Evolutionary conservation across 2,113 vertebrate species (phyloP), one percentile per base, ranked within the genome.

Genomic region (Porphyrio hochstetteri): DNA sequence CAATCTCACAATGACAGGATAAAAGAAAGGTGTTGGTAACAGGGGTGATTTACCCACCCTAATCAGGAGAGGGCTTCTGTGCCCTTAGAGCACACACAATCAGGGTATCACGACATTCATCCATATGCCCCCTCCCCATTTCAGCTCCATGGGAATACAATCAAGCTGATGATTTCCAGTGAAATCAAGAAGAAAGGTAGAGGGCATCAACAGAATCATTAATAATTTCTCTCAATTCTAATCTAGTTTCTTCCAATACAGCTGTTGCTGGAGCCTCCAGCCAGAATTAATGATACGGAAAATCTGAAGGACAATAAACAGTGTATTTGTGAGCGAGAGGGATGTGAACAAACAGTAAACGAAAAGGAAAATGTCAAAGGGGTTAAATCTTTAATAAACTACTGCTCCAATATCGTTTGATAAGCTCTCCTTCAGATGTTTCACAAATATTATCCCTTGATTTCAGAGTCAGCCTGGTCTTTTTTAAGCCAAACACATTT

Each of bases 341-440:
- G 81, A 70, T 48, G 63, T 55, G 68, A 96, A 91, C 56, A 91
- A 96, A 87, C 59, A 70, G 65, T 91, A 96, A 91, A 88, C 76
- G 90, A 91, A 93, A 92, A 86, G 63, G 57, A 91, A 97, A 92
- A 95, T 88, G 78, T 93, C 79, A 93, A 27, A 95, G 46, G 74
- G 86, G 94, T 94, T 96, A 95, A 92, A 86, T 80, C 68, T 86
- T 93, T 84, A 93, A 84, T 87, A 95, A 94, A 88, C 55, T 79
- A 53, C 50, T 19, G 11, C 53, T 92, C 67, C 48, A 69, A 38
- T 67, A 50, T 24, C 13, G 3, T 91, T 91, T 95, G 44, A 70
- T 91, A 86, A 90, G 56, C 70, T 57, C 60, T 88, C 13, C 36
- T 80, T 95, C 69, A 61, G 48, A 68, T 63, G 15, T 55, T 91